These are phyloP conservation scores for Apantesis nais DNA, from an alignment of 2,888 invertebrate species.

Conservation along the genomic window DNA sequence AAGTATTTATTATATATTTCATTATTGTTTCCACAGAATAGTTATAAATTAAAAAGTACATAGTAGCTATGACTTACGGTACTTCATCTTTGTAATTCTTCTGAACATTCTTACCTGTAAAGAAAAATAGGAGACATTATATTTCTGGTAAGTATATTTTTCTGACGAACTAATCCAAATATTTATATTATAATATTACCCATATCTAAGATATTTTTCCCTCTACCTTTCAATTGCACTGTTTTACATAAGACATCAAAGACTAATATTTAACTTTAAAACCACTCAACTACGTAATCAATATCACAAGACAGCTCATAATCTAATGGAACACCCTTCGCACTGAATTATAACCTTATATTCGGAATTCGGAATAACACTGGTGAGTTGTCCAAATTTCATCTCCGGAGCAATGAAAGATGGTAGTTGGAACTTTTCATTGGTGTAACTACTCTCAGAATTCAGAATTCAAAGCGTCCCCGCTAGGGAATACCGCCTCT, in stretches of 20 bases:
- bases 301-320: constrained; percentile 35
- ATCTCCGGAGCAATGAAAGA: constrained; percentile 54
- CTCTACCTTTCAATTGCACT: too few species aligned
- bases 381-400: constrained; percentile 52
- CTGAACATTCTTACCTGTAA: constrained; percentile 12
- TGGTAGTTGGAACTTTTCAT: constrained; percentile 56
- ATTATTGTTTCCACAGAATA: neutral
- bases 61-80: neutral
- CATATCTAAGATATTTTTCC: neutral
- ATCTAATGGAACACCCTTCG: constrained; percentile 29
- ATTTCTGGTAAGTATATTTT: neutral
- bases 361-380: constrained; percentile 41
- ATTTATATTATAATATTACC: neutral
- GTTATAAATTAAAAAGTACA: neutral
- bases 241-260: neutral
- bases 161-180: neutral
- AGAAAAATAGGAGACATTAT: constrained; percentile 15
- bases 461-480: constrained; percentile 43
- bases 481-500: constrained; percentile 26
- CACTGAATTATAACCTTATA: constrained; percentile 52
- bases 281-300: constrained; percentile 18
- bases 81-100: neutral
- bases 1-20: too few species aligned
- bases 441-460: constrained; percentile 47
- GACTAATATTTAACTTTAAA: neutral